Evolutionary conservation across 2,797 vertebrate genomes (phyloP).

Genomic region (Cossypha heuglini): DNA sequence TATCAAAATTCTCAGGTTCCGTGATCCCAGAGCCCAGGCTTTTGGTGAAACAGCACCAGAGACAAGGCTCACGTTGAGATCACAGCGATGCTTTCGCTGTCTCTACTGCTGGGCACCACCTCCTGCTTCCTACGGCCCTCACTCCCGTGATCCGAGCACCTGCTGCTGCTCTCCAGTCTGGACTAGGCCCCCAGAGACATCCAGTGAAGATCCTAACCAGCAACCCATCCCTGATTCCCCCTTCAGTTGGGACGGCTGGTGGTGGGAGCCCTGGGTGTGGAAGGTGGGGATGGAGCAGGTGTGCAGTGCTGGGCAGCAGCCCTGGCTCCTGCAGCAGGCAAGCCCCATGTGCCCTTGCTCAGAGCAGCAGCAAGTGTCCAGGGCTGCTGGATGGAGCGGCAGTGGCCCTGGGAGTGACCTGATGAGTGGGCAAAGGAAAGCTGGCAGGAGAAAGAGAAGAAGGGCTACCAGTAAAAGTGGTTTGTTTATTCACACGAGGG

Average conservation of each 20-base stretch:
- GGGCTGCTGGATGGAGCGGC: fast-evolving
- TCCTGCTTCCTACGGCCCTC: neutral
- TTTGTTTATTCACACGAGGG: neutral
- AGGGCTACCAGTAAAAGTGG: neutral
- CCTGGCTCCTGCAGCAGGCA: neutral
- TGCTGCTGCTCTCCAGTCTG: neutral
- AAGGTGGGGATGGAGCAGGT: neutral
- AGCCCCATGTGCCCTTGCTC: fast-evolving
- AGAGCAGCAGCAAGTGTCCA: neutral
- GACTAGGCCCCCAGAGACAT: neutral
- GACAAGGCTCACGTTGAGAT: fast-evolving
- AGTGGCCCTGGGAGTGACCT: fast-evolving
- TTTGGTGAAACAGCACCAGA: neutral
- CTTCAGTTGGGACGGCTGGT: fast-evolving
- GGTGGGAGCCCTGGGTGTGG: neutral
- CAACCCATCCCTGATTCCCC: fast-evolving
- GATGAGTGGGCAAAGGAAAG: neutral
- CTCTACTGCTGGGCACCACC: neutral
- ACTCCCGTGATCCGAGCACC: neutral
- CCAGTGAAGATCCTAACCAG: neutral
- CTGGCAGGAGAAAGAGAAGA: neutral
- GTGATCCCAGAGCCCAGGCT: neutral
- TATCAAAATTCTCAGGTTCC: neutral
- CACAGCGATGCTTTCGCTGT: neutral
- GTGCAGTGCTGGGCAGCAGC: neutral